Percentiles rank a stretch among this genome's conserved stretches.
Conservation (phyloP, 2,113 vertebrate species). For the Sclerurus mexicanus region DNA sequence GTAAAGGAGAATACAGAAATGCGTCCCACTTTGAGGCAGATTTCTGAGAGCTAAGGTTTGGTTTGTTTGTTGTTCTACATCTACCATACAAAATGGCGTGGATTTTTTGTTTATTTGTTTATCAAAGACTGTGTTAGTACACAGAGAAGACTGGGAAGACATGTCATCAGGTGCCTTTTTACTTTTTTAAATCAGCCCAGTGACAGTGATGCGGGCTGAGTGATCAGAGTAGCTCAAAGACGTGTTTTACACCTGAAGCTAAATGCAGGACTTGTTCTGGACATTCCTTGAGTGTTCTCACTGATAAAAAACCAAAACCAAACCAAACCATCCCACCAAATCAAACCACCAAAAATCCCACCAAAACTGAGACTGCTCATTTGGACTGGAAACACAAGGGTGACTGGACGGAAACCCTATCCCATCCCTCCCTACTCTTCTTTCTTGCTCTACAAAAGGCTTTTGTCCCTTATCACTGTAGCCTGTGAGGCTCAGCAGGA, state of each 20-base stretch:
- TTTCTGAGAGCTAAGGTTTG: not conserved
- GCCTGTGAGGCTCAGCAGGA: not conserved
- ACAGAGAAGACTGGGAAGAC: not conserved
- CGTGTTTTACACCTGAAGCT: not conserved
- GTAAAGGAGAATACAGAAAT: not conserved
- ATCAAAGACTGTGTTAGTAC: not conserved
- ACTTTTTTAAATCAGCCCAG: not conserved
- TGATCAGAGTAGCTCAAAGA: not conserved
- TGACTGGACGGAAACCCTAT: not conserved
- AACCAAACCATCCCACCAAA: not conserved
- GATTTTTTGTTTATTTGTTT: not conserved
- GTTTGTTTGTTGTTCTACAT: not conserved
- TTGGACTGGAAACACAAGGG: not conserved
- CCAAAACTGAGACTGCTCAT: not conserved
- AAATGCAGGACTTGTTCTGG: not conserved
- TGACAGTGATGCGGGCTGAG: not conserved
- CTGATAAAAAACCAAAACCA: not conserved
- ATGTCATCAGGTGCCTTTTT: not conserved
- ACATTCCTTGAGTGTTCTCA: not conserved
- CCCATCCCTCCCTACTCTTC: not conserved
- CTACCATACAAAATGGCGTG: not conserved
- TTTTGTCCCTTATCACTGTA: not conserved
- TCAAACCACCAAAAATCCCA: rapidly evolving
- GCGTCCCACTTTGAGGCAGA: not conserved
- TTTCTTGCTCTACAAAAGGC: not conserved